Conservation (phyloP, 2,888 invertebrate genomes). For the Omphaloscelis lunosa region DNA sequence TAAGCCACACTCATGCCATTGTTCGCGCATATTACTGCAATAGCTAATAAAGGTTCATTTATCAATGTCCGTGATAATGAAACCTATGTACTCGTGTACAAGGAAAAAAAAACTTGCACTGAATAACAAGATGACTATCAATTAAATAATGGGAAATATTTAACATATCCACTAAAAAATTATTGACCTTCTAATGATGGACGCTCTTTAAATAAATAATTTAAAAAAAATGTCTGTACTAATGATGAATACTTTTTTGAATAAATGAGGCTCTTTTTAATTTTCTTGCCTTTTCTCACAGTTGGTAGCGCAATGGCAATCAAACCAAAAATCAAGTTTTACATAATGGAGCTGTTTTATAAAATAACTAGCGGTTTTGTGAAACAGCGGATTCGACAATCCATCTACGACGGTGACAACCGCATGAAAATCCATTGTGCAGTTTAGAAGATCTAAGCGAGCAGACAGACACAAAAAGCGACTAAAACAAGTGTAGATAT, state of each 20-base stretch:
- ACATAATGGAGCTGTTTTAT: too few species aligned
- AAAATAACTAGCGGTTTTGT: too few species aligned
- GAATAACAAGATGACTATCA: background rate
- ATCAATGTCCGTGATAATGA: constrained; percentile 26
- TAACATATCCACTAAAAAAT: background rate
- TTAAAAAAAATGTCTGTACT: too few species aligned
- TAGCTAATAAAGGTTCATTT: constrained; percentile 35
- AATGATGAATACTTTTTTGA: background rate
- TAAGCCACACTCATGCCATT: constrained; percentile 23
- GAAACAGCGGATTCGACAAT: too few species aligned
- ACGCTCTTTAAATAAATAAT: too few species aligned
- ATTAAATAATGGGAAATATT: background rate
- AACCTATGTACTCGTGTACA: too few species aligned
- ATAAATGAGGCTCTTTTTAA: background rate
- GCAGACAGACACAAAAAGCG: background rate
- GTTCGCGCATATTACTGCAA: constrained; percentile 27
- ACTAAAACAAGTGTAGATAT: background rate
- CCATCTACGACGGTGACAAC: background rate
- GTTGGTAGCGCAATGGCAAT: too few species aligned
- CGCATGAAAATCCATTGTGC: background rate
- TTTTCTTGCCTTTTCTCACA: too few species aligned
- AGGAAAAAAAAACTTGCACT: background rate
- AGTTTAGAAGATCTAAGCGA: background rate
- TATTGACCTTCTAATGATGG: background rate
- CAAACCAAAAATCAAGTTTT: too few species aligned